Evolutionary conservation across 2,888 invertebrate species (phyloP), one percentile per base, ranked within the genome.

Genomic region (Andricus curvator): DNA sequence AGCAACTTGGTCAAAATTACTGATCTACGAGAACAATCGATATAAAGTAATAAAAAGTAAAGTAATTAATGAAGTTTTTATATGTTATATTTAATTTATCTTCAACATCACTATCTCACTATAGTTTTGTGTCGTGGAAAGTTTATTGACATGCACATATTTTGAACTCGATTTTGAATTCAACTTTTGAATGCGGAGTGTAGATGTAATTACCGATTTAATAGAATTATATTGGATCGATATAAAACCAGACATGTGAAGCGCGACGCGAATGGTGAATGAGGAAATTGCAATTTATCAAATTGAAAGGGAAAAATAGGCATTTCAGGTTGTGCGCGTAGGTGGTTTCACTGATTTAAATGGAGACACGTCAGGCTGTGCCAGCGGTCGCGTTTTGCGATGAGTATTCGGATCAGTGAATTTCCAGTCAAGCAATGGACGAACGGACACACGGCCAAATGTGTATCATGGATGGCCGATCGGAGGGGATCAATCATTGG

Each of bases 361-460:
- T 70, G 70, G 70, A 70, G 70, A 70, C 70, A 70, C 70, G 70
- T 70, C 70, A 70, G 48, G 51, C 44, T 29, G 48, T 70, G 51
- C 70, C 70, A 48, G 48, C 51, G 48, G 48, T 6, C 70, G 48
- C 70, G 70, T 70, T 70, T 70, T 70, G 70, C 70, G 70, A 70
- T 70, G 70, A 70, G 70, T 70, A 70, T 70, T 70, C 70, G 70
- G 70, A 70, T 70, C 70, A 70, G 70, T 70, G 70, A 70, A 70
- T 70, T 70, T 70, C 48, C 70, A 70, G 70, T 48, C 70, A 70
- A 70, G 70, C 70, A 70, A 51, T 70, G 51, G 70, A 70, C 70
- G 70, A 70, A 70, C 70, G 70, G 70, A 48, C 70, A 51, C 48
- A 70, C 70, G 29, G 70, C 33, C 51, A 70, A 70, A 70, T 70